Evolutionary conservation across 2,888 invertebrate species (phyloP).

Genomic region (Parelbella ahira): DNA sequence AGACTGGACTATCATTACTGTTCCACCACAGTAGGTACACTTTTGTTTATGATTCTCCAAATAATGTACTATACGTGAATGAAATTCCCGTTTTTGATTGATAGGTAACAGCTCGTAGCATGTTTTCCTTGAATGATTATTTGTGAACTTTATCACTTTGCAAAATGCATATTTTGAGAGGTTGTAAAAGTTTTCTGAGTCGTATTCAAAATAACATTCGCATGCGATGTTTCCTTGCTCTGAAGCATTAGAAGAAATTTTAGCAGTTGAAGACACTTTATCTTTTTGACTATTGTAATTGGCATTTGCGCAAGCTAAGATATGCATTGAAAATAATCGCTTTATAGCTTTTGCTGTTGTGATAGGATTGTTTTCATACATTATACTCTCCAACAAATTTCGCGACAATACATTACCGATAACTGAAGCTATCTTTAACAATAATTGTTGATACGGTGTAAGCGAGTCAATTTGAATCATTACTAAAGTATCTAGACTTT

Average conservation of each 20-base stretch:
- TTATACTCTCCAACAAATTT: constrained; percentile 71
- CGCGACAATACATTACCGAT: constrained; percentile 78
- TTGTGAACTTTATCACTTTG: constrained; percentile 78
- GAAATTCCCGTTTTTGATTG: constrained; percentile 79
- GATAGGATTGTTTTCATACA: constrained; percentile 73
- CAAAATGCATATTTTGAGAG: constrained; percentile 80
- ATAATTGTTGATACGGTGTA: constrained; percentile 80
- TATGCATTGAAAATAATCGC: constrained; percentile 75
- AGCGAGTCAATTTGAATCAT: constrained; percentile 80
- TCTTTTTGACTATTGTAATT: constrained; percentile 37
- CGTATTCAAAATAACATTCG: constrained; percentile 62
- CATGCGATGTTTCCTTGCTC: constrained; percentile 43
- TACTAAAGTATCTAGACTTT: constrained; percentile 69
- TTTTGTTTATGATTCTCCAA: constrained; percentile 72
- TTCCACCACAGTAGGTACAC: constrained; percentile 74
- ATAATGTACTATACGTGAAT: constrained; percentile 70
- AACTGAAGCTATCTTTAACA: constrained; percentile 81
- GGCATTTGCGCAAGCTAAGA: constrained; percentile 75
- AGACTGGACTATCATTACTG: constrained; percentile 56
- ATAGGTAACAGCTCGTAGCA: constrained; percentile 77
- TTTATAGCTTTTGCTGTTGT: constrained; percentile 76
- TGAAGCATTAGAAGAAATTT: constrained; percentile 31
- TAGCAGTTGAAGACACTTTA: constrained; percentile 34
- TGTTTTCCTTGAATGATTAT: constrained; percentile 66
- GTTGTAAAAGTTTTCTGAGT: constrained; percentile 47